Conservation (phyloP, 2,888 invertebrate genomes). For the Adelphocoris suturalis region DNA sequence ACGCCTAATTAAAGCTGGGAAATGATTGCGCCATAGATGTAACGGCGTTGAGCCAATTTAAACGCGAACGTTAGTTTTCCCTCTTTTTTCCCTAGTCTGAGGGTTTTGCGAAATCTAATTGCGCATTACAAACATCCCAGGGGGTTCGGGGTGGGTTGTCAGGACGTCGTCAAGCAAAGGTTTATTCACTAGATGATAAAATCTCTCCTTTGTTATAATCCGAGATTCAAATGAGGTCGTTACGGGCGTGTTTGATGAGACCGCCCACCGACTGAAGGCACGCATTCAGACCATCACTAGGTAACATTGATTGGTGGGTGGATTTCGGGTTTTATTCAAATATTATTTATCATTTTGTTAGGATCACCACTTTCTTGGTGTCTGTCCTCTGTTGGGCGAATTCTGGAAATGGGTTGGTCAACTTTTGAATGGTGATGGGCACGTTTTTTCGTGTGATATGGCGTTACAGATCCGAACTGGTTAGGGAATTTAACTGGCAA, state of each 20-base stretch:
- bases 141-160: slow-evolving; percentile 36
- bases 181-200: slow-evolving; percentile 39
- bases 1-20: slow-evolving; percentile 52
- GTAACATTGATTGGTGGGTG: too few species aligned
- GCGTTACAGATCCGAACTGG: too few species aligned
- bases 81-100: not conserved
- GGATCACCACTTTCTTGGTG: too few species aligned
- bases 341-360: too few species aligned
- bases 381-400: too few species aligned
- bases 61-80: slow-evolving; percentile 30
- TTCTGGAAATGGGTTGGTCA: too few species aligned
- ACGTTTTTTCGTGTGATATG: too few species aligned
- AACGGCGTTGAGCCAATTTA: slow-evolving; percentile 50
- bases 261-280: slow-evolving; percentile 9
- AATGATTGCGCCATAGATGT: slow-evolving; percentile 56
- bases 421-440: too few species aligned
- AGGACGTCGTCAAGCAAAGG: slow-evolving; percentile 48
- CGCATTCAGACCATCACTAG: not conserved
- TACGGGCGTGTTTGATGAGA: slow-evolving; percentile 25
- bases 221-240: slow-evolving; percentile 50
- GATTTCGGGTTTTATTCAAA: too few species aligned
- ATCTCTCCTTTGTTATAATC: slow-evolving; percentile 50
- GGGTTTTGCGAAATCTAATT: slow-evolving; percentile 47
- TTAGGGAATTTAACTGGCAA: too few species aligned
- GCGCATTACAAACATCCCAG: slow-evolving; percentile 34